phyloP scores from a whole-genome alignment of 2,113 vertebrate species.

The cattle (Bos taurus) region ARS-UCD2.0 NC_037332.1:23531001-23531500 shows the following conservation, averaged over 20 bases:
- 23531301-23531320: conserved; percentile 10
- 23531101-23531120: not conserved
- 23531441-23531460: conserved; percentile 21
- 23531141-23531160: conserved; percentile 15
- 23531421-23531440: not conserved
- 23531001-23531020: not conserved
- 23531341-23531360: not conserved
- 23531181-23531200: not conserved
- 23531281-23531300: not conserved
- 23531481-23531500: not conserved
- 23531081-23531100: not conserved
- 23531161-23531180: conserved; percentile 34
- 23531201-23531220: conserved; percentile 5
- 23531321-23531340: not conserved
- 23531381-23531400: not conserved
- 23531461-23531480: not conserved
- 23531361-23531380: not conserved
- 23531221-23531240: not conserved
- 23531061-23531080: not conserved
- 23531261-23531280: not conserved
- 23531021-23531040: not conserved
- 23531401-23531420: conserved; percentile 6
- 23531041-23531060: not conserved
- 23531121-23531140: conserved; percentile 29
- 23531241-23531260: not conserved